Evolutionary conservation across 1,140 invertebrate species (phyloP).

Genomic region (Globodera rostochiensis): DNA sequence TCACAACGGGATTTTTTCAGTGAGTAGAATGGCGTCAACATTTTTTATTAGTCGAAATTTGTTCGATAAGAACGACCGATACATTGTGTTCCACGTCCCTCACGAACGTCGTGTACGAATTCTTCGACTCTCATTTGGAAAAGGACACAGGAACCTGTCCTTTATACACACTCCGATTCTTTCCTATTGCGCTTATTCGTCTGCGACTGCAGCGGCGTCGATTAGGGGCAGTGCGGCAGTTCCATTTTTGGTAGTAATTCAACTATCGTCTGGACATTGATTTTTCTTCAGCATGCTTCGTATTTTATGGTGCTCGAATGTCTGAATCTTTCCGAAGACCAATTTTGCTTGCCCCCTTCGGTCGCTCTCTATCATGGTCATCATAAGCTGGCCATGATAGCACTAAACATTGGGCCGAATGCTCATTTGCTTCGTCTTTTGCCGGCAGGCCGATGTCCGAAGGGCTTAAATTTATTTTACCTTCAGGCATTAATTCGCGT

Average conservation of each 20-base stretch:
- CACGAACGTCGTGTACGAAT: slow-evolving; percentile 17
- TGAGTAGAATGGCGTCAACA: slow-evolving; percentile 17
- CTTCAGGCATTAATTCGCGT: neutral
- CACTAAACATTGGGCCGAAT: slow-evolving; percentile 11
- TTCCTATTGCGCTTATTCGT: neutral
- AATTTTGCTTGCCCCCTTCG: slow-evolving; percentile 2
- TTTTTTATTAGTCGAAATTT: slow-evolving; percentile 22
- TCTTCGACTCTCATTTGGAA: slow-evolving; percentile 15
- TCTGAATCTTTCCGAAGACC: slow-evolving; percentile 11
- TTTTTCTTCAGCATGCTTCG: slow-evolving; percentile 9
- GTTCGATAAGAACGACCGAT: neutral
- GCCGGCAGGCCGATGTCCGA: slow-evolving; percentile 15
- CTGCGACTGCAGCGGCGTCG: neutral
- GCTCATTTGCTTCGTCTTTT: slow-evolving; percentile 6
- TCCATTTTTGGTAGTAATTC: slow-evolving; percentile 26
- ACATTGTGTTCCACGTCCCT: slow-evolving; percentile 20
- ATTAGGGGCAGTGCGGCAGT: slow-evolving; percentile 13
- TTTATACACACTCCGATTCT: slow-evolving; percentile 3
- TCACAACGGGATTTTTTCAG: slow-evolving; percentile 1
- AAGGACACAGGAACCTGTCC: neutral
- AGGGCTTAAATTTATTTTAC: slow-evolving; percentile 11
- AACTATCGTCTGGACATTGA: neutral
- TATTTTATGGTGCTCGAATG: slow-evolving; percentile 23
- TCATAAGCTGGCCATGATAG: slow-evolving; percentile 12
- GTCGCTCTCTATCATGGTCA: slow-evolving; percentile 19